Evolutionary conservation across 2,888 invertebrate species (phyloP), one percentile per base, ranked within the genome.

Genomic region (Drosophila paramelanica): DNA sequence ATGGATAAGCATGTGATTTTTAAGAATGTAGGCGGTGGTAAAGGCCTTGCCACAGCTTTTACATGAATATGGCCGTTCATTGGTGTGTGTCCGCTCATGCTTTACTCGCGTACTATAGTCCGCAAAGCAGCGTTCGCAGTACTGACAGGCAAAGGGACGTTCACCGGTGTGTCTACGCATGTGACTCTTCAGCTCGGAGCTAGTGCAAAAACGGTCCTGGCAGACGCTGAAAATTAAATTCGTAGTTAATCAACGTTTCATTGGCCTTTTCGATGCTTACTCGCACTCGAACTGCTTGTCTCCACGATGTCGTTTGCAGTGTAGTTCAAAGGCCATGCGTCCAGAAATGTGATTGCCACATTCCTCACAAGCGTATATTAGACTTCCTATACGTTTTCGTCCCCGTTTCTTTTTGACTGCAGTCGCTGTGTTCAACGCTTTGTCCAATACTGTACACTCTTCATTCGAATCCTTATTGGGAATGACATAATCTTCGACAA

Each of bases 61-160:
- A 20, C 89, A 89, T 1, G 61, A 77, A 33, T 87, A 89, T 1
- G 89, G 89, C 1, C 90, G 78, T 31, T 90, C 90, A 55, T 89
- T 90, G n/a, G 90, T 90, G 49, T 90, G 90, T 13, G 90, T 90
- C 2, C 89, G 67, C 43, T 89, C 88, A 20, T 85, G 85, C 41
- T 88, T 87, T 0, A 83, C 77, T 5, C 89, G 60, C 1, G 89
- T 86, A 47, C 87, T 83, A 50, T 88, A 86, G 45, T 83, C 89
- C 6, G 88, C 73, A 27, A 87, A 85, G 25, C 69, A 73, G 5
- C 85, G 81, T 2, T 74, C 85, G 41, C 85, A 85, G 51, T 79
- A 77, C 8, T 67, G 79, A 13, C 85, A 85, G 8, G 89, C 81
- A 60, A 81, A 87, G 1, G 89, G 89, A 23, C 88, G 77, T 39